These are phyloP conservation scores for Synaphobranchus kaupii DNA, from an alignment of 2,797 vertebrate species.

Conservation along the genomic window DNA sequence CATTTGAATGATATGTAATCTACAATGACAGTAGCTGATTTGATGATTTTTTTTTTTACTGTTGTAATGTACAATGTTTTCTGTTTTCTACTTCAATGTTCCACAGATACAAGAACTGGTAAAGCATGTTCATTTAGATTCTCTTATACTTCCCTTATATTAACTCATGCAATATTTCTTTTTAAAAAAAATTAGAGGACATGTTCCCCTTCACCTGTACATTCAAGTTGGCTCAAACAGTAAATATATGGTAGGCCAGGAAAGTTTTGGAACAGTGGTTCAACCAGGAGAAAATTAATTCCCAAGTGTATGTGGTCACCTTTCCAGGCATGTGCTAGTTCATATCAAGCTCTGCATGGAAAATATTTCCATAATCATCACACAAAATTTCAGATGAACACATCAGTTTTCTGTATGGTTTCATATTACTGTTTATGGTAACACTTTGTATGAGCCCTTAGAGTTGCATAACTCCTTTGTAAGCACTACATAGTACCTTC, in stretches of 20 bases:
- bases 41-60: background rate
- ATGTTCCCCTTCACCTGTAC: constrained; percentile 29
- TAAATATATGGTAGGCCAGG: constrained; percentile 58
- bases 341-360: constrained; percentile 5
- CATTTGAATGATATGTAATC: background rate
- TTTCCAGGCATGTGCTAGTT: background rate
- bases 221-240: constrained; percentile 66
- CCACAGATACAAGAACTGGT: background rate
- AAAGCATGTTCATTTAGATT: constrained; percentile 26
- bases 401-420: background rate
- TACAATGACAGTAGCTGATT: background rate
- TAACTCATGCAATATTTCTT: constrained; percentile 71
- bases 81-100: constrained; percentile 30
- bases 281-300: background rate
- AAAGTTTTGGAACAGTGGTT: constrained; percentile 50
- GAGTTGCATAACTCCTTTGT: background rate
- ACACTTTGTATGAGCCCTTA: background rate
- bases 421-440: background rate
- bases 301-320: background rate
- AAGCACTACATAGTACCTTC: background rate
- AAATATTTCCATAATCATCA: constrained; percentile 22
- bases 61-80: constrained; percentile 16
- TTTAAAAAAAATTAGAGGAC: constrained; percentile 49
- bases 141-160: constrained; percentile 52
- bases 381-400: background rate